Evolutionary conservation across 1,140 invertebrate species (phyloP).

Genomic region (Hyposmocoma kahamanoa): DNA sequence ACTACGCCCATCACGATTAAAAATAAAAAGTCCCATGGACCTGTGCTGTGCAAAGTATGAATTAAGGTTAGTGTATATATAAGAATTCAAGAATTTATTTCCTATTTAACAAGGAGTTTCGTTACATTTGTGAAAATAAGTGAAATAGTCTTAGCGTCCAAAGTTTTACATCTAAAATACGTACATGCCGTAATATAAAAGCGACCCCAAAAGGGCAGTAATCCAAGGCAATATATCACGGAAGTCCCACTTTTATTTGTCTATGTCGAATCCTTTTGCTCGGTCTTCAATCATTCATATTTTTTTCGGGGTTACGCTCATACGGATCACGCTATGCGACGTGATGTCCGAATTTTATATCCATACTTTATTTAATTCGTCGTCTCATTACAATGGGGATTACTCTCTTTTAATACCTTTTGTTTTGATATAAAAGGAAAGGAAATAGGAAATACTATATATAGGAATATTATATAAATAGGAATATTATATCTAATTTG

Average conservation of each 20-base stretch:
- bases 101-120: neutral
- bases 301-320: neutral
- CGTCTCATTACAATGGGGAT: neutral
- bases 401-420: neutral
- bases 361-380: neutral
- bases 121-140: neutral
- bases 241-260: neutral
- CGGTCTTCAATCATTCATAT: neutral
- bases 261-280: neutral
- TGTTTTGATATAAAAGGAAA: neutral
- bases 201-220: neutral
- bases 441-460: neutral
- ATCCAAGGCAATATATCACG: neutral
- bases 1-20: too few relatives aligned
- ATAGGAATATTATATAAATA: neutral
- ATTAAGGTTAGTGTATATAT: neutral
- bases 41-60: neutral
- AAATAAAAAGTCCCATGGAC: neutral
- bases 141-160: neutral
- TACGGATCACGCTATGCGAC: neutral
- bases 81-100: neutral
- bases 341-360: neutral
- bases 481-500: neutral
- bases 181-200: neutral
- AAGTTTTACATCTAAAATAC: neutral